Conservation (phyloP, 2,797 vertebrate species). For the Sparus aurata region DNA sequence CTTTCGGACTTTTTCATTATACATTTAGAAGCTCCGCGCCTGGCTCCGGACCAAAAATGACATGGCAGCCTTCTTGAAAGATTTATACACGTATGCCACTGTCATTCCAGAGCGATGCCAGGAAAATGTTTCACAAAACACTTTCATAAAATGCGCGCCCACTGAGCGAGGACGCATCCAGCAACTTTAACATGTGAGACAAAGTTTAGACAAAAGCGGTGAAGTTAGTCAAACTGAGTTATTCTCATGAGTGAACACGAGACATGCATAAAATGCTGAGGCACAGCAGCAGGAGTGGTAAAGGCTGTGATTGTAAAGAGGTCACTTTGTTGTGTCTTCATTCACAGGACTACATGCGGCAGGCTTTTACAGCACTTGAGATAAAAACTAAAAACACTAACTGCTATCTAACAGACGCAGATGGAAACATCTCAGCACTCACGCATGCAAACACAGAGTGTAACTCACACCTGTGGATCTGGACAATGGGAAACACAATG, state of each 20-base stretch:
- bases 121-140: constrained; percentile 49
- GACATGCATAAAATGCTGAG: constrained; percentile 9
- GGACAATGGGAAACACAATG: constrained; percentile 57
- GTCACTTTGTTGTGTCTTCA: constrained; percentile 23
- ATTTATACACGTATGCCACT: constrained; percentile 64
- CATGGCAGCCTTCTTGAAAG: constrained; percentile 65
- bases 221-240: constrained; percentile 27
- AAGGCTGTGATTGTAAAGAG: constrained; percentile 34
- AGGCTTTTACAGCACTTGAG: not conserved
- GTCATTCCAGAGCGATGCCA: constrained; percentile 50
- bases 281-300: constrained; percentile 14
- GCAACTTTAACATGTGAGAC: not conserved
- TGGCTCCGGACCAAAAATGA: constrained; percentile 71
- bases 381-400: constrained; percentile 12
- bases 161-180: not conserved
- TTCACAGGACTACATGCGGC: constrained; percentile 14
- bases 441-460: constrained; percentile 43
- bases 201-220: constrained; percentile 17
- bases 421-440: constrained; percentile 32
- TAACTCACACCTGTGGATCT: constrained; percentile 73
- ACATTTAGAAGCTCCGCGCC: constrained; percentile 62
- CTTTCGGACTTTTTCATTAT: constrained; percentile 75
- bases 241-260: not conserved
- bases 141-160: constrained; percentile 11
- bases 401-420: constrained; percentile 25